Evolutionary conservation across 2,113 vertebrate species (phyloP).

Genomic region (Tetrax tetrax): DNA sequence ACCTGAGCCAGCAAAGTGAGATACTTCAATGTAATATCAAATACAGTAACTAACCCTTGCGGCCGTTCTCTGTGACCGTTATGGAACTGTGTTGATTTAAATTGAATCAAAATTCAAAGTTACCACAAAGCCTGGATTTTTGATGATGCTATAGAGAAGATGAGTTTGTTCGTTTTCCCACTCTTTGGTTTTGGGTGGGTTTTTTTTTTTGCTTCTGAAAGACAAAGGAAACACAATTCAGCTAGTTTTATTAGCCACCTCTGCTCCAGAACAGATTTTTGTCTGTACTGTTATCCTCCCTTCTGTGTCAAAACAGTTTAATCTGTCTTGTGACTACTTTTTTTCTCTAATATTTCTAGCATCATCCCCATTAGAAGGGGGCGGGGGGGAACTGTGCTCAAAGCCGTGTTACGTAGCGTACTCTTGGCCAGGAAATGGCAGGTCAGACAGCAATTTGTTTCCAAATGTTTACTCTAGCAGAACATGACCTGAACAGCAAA

Average conservation of each 20-base stretch:
- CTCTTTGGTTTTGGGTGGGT: neutral
- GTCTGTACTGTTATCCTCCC: neutral
- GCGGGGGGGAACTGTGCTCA: neutral
- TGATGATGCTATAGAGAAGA: neutral
- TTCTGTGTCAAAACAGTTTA: neutral
- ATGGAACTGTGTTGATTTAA: neutral
- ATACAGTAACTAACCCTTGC: neutral
- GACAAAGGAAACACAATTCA: neutral
- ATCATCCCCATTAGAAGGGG: neutral
- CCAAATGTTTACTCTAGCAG: neutral
- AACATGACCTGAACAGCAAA: neutral
- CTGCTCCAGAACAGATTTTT: neutral
- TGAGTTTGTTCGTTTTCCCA: neutral
- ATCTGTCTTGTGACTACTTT: neutral
- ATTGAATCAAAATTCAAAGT: neutral
- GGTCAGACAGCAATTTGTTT: constrained; percentile 8
- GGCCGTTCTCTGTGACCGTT: neutral
- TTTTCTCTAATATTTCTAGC: neutral
- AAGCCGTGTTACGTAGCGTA: neutral
- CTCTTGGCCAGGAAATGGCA: neutral
- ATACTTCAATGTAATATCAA: neutral
- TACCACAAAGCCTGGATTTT: neutral
- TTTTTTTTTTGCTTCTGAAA: neutral
- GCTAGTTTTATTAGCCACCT: neutral
- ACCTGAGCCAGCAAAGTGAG: neutral